phyloP scores from a whole-genome alignment of 2,797 vertebrate species.

The Paratrypauchen microcephalus region DNA sequence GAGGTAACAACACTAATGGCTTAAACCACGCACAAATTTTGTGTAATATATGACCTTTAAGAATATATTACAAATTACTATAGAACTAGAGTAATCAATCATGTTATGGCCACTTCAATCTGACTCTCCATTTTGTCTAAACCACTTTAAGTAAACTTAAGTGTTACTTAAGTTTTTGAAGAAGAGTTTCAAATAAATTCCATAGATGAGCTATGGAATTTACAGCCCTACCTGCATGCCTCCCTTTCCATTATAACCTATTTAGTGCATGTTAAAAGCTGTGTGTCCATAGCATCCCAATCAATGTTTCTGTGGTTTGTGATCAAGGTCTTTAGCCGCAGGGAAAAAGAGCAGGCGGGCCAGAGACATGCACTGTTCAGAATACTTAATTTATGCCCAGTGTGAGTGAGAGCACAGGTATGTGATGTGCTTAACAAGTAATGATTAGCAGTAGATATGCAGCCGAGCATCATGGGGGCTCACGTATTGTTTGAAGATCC shows the following conservation, averaged over 20 bases:
- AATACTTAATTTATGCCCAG: conserved; percentile 54
- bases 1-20: no score
- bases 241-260: conserved; percentile 3
- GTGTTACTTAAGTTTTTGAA: not conserved
- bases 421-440: conserved; percentile 45
- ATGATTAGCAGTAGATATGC: conserved; percentile 59
- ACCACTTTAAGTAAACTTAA: no score
- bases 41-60: no score
- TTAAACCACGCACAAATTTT: no score
- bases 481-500: conserved; percentile 62
- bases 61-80: no score
- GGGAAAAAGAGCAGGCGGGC: conserved; percentile 43
- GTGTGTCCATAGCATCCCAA: conserved; percentile 41
- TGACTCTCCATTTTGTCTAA: no score
- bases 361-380: conserved; percentile 47
- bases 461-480: conserved; percentile 45
- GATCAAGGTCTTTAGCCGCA: conserved; percentile 65
- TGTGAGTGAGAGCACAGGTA: conserved; percentile 16
- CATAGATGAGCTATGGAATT: not conserved
- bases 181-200: not conserved
- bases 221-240: conserved; percentile 34
- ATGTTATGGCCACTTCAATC: no score
- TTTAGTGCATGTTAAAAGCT: conserved; percentile 56
- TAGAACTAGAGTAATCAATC: no score
- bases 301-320: conserved; percentile 37